These are phyloP conservation scores for Melanostoma scalare DNA, from an alignment of 2,888 invertebrate species.

Conservation along the genomic window DNA sequence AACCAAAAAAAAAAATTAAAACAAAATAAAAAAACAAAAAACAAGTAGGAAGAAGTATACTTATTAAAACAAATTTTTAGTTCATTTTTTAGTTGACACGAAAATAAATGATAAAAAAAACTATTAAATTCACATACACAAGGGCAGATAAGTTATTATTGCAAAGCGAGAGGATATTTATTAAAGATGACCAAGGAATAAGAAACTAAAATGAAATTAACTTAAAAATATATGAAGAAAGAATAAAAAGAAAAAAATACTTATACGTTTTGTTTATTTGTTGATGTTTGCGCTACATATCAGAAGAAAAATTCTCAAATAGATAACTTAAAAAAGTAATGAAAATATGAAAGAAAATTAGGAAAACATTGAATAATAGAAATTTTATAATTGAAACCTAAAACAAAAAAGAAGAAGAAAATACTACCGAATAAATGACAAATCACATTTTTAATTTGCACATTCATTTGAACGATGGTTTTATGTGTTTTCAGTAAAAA, in stretches of 20 bases:
- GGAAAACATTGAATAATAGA: constrained; percentile 62
- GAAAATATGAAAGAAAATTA: constrained; percentile 69
- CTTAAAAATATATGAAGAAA: constrained; percentile 69
- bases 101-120: constrained; percentile 20
- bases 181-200: constrained; percentile 68
- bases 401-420: constrained; percentile 63
- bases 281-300: constrained; percentile 82
- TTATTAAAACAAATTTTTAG: constrained; percentile 58
- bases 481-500: neutral
- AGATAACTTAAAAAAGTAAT: constrained; percentile 72
- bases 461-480: constrained; percentile 19
- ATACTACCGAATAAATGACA: constrained; percentile 59
- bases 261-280: constrained; percentile 78
- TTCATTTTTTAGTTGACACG: constrained; percentile 51
- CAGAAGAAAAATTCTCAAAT: constrained; percentile 78
- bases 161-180: constrained; percentile 73
- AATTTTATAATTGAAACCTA: constrained; percentile 66
- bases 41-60: constrained; percentile 52
- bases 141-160: constrained; percentile 66
- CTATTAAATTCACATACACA: constrained; percentile 59
- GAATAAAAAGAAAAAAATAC: constrained; percentile 44
- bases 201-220: constrained; percentile 69
- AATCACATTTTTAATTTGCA: constrained; percentile 69
- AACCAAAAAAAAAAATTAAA: constrained; percentile 35
- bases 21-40: constrained; percentile 25